Evolutionary conservation across 2,797 vertebrate genomes (phyloP).

Genomic region (Threskiornis aethiopicus): DNA sequence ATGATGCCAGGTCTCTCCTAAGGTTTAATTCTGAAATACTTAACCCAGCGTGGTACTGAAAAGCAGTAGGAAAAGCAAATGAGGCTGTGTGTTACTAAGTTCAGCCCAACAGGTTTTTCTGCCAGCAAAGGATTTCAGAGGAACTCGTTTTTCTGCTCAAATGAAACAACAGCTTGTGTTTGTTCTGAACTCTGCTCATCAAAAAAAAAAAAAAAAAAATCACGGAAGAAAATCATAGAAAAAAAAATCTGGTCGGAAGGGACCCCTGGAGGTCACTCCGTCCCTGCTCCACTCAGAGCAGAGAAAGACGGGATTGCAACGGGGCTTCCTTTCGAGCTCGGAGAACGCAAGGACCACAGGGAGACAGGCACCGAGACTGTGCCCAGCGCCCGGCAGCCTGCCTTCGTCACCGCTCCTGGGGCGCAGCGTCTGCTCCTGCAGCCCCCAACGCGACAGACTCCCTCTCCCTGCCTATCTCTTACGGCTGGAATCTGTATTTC

Average conservation of each 20-base stretch:
- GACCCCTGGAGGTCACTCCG: not conserved
- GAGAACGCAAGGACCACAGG: not conserved
- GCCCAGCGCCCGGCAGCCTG: not conserved
- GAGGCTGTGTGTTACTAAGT: not conserved
- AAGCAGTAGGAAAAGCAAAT: not conserved
- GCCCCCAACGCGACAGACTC: not conserved
- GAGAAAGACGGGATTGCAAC: not conserved
- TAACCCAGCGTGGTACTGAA: not conserved
- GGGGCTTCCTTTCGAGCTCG: rapidly evolving
- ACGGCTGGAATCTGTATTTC: not conserved
- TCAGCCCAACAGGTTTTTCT: not conserved
- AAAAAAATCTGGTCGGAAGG: not conserved
- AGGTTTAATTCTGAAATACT: not conserved
- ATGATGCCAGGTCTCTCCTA: not conserved
- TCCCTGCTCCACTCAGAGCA: not conserved
- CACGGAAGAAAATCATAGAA: not conserved
- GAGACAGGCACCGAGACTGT: not conserved
- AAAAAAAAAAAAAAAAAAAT: not conserved
- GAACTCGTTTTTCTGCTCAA: not conserved
- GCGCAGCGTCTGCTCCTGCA: not conserved
- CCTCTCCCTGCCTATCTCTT: not conserved
- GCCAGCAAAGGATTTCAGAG: not conserved
- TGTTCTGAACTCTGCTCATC: not conserved
- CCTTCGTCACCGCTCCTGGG: not conserved
- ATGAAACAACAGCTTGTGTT: not conserved